Base-by-base conservation (phyloP, 2,113 vertebrate genomes). In the Laterallus jamaicensis region DNA sequence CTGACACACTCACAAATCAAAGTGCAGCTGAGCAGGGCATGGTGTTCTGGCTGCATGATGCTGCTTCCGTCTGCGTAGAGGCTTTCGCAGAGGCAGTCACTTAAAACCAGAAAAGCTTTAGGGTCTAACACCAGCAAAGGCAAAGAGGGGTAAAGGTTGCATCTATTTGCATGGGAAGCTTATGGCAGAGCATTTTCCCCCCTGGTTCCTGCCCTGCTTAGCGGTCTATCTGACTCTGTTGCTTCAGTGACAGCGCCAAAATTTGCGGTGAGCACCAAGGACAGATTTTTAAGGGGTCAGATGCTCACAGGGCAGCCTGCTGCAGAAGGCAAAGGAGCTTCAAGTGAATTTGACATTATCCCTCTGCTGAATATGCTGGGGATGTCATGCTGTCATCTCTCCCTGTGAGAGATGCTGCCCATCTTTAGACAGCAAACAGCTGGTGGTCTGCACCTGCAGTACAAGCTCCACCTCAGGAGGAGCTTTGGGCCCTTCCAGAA, bases 381-480 rank as follows among this genome's bases (percentile, higher is more conserved):
- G 35, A 42, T 32, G 60, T 56, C 18, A 14, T 0, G 0, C 50
- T 71, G 32, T 15, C 37, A 20, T 15, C 40, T 85, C 62, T 56
- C 25, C 52, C 20, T n/a, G 25, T 54, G 40, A 9, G 55, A 26
- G 32, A 52, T 56, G 39, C 49, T 28, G 25, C 17, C 49, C 66
- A 63, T n/a, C 56, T 68, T 59, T 64, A 49, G 49, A 15, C 12
- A 79, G 42, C 35, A 49, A 44, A 39, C 24, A 18, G 15, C 69
- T 79, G 32, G 26, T 62, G 15, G 26, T 42, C 35, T 54, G 29
- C 15, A 49, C 24, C 29, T 76, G 62, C 32, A 42, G 12, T 10
- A 15, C 2, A 0, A 18, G 25, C 58, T 70, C 20, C 40, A 16
- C 4, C 4, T 24, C 12, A 42, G 15, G 19, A 58, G 32, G 17